A percentile compares a stretch with the other conserved stretches of the same genome.
phyloP scores from a whole-genome alignment of 2,113 vertebrate species.

The Pongo pygmaeus region DNA sequence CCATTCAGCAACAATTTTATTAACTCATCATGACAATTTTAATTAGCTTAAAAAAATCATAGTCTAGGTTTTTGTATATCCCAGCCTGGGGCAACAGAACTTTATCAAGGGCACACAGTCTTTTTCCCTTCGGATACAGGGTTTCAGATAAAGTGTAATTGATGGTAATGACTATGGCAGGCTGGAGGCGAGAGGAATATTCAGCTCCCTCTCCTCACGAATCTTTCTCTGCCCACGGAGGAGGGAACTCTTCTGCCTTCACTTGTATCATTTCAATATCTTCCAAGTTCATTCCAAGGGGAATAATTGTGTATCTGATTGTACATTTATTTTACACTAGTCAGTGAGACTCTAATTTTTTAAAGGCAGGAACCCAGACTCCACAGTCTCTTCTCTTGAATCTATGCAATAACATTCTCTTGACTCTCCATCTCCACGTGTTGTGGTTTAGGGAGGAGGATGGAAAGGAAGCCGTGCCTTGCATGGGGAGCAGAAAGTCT shows the following conservation, averaged over 20 bases:
- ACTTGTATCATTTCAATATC: not conserved
- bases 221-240: not conserved
- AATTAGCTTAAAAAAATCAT: not conserved
- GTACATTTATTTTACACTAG: not conserved
- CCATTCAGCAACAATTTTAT: not conserved
- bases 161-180: not conserved
- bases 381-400: not conserved
- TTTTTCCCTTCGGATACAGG: not conserved
- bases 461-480: not conserved
- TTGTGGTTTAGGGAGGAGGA: not conserved
- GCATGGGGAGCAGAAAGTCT: not conserved
- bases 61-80: not conserved
- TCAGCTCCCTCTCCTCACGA: not conserved
- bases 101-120: not conserved
- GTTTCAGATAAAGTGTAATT: not conserved
- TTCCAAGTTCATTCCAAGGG: constrained; percentile 6
- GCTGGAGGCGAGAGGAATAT: not conserved
- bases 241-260: not conserved
- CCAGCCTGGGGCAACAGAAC: not conserved
- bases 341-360: not conserved
- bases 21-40: not conserved
- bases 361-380: constrained; percentile 1
- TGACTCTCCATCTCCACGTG: not conserved
- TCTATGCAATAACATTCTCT: not conserved
- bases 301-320: not conserved